Percentiles rank a stretch among this genome's conserved stretches.
Evolutionary conservation across 2,888 invertebrate genomes (phyloP).

Genomic region (Apantesis nais): DNA sequence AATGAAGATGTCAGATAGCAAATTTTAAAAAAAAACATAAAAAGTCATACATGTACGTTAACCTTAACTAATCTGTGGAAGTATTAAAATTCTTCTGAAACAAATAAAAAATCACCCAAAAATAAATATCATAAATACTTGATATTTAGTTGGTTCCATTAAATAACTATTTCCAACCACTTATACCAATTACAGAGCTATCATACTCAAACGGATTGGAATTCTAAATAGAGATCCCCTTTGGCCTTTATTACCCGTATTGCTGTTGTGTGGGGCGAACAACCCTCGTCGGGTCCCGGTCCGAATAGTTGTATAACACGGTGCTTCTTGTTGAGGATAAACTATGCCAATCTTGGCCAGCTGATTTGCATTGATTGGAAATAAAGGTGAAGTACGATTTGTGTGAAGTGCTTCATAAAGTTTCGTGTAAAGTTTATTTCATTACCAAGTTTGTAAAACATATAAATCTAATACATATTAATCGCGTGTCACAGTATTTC

Average conservation of each 20-base stretch:
- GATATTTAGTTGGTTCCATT: constrained; percentile 22
- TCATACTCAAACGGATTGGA: constrained; percentile 36
- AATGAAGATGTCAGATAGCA: no score
- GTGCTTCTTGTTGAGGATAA: constrained; percentile 27
- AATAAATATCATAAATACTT: constrained; percentile 9
- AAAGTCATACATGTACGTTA: neutral
- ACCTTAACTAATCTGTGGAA: neutral
- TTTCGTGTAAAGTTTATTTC: neutral
- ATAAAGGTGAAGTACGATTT: constrained; percentile 27
- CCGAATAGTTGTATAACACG: constrained; percentile 48
- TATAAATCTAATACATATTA: no score
- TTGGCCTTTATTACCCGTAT: constrained; percentile 10
- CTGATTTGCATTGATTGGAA: constrained; percentile 31
- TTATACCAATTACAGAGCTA: constrained; percentile 42
- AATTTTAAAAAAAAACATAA: no score
- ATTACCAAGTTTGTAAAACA: no score
- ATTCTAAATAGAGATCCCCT: constrained; percentile 40
- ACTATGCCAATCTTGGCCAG: constrained; percentile 47
- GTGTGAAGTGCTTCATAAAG: neutral
- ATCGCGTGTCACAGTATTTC: no score
- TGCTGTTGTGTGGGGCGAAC: neutral
- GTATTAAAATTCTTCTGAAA: neutral
- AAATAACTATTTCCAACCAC: constrained; percentile 41
- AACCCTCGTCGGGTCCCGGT: constrained; percentile 25
- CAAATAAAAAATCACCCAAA: neutral